phyloP scores from a whole-genome alignment of 1,140 invertebrate genomes.

The Drosophila mayri region DNA sequence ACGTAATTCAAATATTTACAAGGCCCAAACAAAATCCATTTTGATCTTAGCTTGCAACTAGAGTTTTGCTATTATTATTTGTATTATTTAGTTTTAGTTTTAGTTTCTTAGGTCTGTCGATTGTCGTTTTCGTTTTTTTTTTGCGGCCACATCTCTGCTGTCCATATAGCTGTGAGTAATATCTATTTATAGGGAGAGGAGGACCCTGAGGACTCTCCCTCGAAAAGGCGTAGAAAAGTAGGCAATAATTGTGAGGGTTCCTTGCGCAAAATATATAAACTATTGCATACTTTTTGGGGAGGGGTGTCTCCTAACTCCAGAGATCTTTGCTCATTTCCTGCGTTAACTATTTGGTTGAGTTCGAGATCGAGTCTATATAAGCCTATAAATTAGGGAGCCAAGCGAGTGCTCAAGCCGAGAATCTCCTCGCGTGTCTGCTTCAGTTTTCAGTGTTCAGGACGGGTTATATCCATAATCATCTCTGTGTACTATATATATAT shows the following conservation, averaged over 20 bases:
- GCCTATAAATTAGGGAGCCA: conserved; percentile 31
- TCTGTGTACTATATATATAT: conserved; percentile 8
- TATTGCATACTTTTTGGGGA: not conserved
- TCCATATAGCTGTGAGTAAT: conserved; percentile 4
- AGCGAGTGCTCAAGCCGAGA: conserved; percentile 46
- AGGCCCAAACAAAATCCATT: conserved; percentile 20
- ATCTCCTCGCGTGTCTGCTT: not conserved
- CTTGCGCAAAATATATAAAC: conserved; percentile 12
- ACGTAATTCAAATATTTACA: conserved; percentile 35
- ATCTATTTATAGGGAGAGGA: not conserved
- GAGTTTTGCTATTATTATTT: conserved; percentile 9
- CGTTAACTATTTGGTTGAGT: conserved; percentile 36
- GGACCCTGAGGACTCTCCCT: not conserved
- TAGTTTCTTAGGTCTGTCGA: conserved; percentile 46
- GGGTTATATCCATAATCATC: conserved; percentile 43
- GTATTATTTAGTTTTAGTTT: not conserved
- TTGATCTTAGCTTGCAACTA: conserved; percentile 30
- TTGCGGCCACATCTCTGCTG: conserved; percentile 34
- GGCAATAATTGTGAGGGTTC: not conserved
- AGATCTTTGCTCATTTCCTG: conserved; percentile 10
- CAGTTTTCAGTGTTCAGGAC: conserved; percentile 32
- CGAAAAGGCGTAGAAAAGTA: conserved; percentile 8
- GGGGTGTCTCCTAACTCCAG: not conserved
- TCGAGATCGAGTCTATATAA: conserved; percentile 20
- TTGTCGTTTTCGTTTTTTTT: conserved; percentile 52